Percentiles rank a stretch among this genome's conserved stretches.
Conservation (phyloP, 1,140 invertebrate species). For the Cephus cinctus region DNA sequence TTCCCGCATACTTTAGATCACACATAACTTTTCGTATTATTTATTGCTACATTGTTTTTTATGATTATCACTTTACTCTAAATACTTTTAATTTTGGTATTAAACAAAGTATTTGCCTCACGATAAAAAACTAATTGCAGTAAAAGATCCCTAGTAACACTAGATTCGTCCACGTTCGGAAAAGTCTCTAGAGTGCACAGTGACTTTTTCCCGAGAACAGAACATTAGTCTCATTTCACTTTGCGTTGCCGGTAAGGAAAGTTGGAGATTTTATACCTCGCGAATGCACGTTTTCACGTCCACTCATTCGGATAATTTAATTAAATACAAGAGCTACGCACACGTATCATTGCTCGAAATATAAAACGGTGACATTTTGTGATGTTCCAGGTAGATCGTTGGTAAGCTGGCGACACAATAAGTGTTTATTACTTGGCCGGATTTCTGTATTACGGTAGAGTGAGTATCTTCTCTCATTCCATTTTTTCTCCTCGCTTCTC, state of each 20-base stretch:
- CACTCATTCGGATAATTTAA: not conserved
- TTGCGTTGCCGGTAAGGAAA: slow-evolving; percentile 53
- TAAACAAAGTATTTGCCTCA: no score
- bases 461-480: slow-evolving; percentile 30
- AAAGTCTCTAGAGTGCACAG: not conserved
- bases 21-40: no score
- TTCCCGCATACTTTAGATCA: no score
- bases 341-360: not conserved
- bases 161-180: not conserved
- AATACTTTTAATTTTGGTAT: no score
- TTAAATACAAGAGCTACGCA: not conserved
- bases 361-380: slow-evolving; percentile 16
- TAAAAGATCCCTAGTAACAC: no score
- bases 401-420: slow-evolving; percentile 50
- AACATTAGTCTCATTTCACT: slow-evolving; percentile 32
- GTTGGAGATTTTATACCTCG: no score
- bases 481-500: slow-evolving; percentile 10
- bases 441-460: slow-evolving; percentile 49
- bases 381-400: slow-evolving; percentile 47
- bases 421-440: slow-evolving; percentile 40
- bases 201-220: not conserved
- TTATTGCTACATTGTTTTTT: no score
- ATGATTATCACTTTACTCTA: no score
- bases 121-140: no score
- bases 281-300: no score